phyloP scores from a whole-genome alignment of 2,113 vertebrate genomes.

The Pelodiscus sinensis region DNA sequence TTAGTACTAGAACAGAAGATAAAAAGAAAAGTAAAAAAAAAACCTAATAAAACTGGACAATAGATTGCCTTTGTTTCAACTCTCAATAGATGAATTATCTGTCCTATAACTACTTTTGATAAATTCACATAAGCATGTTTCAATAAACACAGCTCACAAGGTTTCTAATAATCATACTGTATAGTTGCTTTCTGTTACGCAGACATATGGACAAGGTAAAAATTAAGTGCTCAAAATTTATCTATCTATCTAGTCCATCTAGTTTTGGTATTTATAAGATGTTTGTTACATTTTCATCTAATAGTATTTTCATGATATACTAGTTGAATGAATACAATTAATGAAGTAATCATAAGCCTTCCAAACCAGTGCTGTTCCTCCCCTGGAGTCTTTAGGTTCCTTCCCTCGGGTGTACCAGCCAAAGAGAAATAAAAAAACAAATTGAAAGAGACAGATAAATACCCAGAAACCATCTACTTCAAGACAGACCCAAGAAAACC shows the following conservation, averaged over 20 bases:
- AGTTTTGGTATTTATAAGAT: not conserved
- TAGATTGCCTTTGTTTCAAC: not conserved
- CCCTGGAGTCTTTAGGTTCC: too few species aligned
- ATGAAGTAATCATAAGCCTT: not conserved
- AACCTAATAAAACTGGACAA: not conserved
- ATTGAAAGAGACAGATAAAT: too few species aligned
- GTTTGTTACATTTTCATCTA: accelerated
- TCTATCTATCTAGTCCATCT: not conserved
- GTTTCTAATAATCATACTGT: accelerated
- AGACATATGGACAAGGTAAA: not conserved
- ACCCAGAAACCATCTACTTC: too few species aligned
- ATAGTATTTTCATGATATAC: not conserved
- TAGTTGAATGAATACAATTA: not conserved
- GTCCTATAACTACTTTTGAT: not conserved
- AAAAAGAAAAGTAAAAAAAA: not conserved
- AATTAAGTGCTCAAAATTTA: not conserved
- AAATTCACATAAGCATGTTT: not conserved
- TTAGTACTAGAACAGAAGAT: not conserved
- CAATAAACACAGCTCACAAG: not conserved
- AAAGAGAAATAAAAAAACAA: too few species aligned
- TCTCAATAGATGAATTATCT: not conserved
- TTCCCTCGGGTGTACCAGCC: too few species aligned
- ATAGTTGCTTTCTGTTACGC: not conserved
- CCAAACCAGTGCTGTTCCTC: too few species aligned
- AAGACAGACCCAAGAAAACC: too few species aligned